Conservation (phyloP, 2,797 vertebrate species). For the Amphiprion clarkii region DNA sequence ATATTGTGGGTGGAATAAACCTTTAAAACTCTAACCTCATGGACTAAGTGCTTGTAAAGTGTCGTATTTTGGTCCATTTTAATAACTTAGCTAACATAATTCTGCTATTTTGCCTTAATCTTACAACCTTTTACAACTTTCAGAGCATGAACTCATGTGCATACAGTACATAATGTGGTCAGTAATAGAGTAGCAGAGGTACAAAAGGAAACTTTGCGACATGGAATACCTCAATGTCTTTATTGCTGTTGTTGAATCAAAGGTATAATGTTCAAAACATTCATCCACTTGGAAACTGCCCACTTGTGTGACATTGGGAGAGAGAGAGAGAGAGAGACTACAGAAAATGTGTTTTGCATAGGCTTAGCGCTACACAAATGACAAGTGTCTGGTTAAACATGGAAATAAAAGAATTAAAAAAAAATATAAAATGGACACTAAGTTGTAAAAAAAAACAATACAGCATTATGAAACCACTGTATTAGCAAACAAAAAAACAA, state of each 20-base stretch:
- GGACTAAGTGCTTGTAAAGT: too few species aligned
- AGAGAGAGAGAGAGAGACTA: constrained; percentile 81
- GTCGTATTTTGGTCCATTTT: too few species aligned
- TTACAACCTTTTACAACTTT: too few species aligned
- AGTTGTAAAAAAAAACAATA: constrained; percentile 64
- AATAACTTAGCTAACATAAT: too few species aligned
- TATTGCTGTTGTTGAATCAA: constrained; percentile 95
- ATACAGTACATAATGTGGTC: not conserved
- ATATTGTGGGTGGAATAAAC: too few species aligned
- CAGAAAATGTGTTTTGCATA: constrained; percentile 85
- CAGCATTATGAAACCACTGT: constrained; percentile 63
- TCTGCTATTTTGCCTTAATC: too few species aligned
- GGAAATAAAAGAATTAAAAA: constrained; percentile 72
- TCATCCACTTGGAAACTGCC: constrained; percentile 86
- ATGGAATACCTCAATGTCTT: constrained; percentile 89
- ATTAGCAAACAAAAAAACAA: constrained; percentile 67
- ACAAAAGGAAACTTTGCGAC: constrained; percentile 41
- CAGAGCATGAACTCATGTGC: too few species aligned
- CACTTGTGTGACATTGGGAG: constrained; percentile 85
- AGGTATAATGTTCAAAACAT: constrained; percentile 90
- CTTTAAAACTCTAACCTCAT: too few species aligned
- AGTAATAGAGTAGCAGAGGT: not conserved
- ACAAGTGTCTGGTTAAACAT: constrained; percentile 80
- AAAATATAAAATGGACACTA: constrained; percentile 68
- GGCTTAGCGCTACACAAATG: constrained; percentile 83